Base-by-base conservation (phyloP, 2,888 invertebrate genomes). In the Microchrysa polita region DNA sequence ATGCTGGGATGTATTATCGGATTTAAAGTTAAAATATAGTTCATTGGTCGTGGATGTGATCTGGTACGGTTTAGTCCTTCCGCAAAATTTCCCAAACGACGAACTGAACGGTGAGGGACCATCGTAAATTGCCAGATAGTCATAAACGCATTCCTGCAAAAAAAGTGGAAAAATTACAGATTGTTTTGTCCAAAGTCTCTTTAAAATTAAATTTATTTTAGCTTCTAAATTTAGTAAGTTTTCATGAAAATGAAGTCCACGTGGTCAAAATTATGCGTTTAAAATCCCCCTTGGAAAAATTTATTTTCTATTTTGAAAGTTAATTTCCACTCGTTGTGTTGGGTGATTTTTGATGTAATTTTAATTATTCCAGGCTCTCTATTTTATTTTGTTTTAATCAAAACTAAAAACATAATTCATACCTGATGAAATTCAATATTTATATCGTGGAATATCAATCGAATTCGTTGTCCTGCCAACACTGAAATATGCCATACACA, bases 401-500 rank as follows among this genome's bases (percentile, higher is more conserved):
- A n/a, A n/a, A n/a, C n/a, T n/a, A 34, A 7, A 7, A 34, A 34
- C 2, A 34, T 34, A 34, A n/a, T 34, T 2, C 27, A 34, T 34
- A 89, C 89, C 86, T 89, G 90, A 85, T 99, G 98, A 0, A 96
- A 95, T 82, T 99, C 98, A 83, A 99, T 88, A 82, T 97, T 97
- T 83, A 99, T 98, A 72, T 93, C 93, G 80, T 92, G 91, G 85
- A 98, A 98, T 57, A 91, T 93, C 79, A 99, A 87, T 85, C 96
- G 95, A 76, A 98, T 94, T 63, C 98, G 89, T 84, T 98, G 98
- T 1, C 98, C 98, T 0, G 97, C 96, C 0, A 96, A 97, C 0
- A 98, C 97, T 0, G 93, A 92, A 82, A 99, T 95, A 80, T 96
- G 95, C 98, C 98, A 99, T 9, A 97, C 94, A 83, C 99, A 99